A percentile compares a stretch with the other conserved stretches of the same genome.
Conservation (phyloP, 2,888 invertebrate genomes). For the Tortricodes alternella region DNA sequence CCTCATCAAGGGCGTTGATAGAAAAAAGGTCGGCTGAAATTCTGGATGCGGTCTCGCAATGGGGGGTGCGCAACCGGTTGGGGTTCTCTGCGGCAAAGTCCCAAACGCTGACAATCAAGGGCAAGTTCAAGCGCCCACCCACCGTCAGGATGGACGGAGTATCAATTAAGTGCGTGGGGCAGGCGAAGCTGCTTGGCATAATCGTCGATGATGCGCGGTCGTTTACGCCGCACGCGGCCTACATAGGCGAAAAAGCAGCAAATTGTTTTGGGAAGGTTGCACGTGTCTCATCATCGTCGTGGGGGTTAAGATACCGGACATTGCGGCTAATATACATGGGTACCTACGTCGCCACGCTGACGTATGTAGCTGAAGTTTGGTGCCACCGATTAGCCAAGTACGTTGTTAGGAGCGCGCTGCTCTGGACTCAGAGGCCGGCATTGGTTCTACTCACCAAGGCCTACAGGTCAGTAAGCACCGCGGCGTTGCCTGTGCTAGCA, state of each 20-base stretch:
- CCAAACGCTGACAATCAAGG: neutral
- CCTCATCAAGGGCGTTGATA: neutral
- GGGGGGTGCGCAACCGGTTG: neutral
- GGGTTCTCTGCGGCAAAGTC: neutral
- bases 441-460: conserved; percentile 39
- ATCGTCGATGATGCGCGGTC: neutral
- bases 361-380: conserved; percentile 20
- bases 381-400: conserved; percentile 12
- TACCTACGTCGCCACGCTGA: neutral
- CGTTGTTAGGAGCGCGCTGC: conserved; percentile 31
- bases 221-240: neutral
- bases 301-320: neutral
- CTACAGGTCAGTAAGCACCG: conserved; percentile 38
- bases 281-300: neutral
- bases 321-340: neutral
- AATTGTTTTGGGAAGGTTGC: neutral
- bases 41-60: neutral
- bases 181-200: neutral
- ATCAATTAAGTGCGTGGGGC: neutral
- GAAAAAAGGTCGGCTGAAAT: neutral
- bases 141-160: neutral
- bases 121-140: neutral
- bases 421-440: conserved; percentile 34
- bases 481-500: conserved; percentile 28
- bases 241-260: neutral